phyloP scores from a whole-genome alignment of 2,797 vertebrate species.

The Danio jaintianensis region DNA sequence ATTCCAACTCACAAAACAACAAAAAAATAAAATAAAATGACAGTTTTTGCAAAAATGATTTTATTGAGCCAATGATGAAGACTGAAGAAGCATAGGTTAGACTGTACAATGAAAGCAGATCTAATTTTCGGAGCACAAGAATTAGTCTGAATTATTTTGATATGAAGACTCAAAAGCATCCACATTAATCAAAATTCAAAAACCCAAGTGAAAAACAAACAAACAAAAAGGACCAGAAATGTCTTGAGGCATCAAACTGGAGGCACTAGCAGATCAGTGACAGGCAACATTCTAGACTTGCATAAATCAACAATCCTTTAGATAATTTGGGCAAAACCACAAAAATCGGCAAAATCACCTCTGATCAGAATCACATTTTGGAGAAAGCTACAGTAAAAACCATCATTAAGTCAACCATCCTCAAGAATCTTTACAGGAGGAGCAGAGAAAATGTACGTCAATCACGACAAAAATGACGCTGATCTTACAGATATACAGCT shows the following conservation, averaged over 20 bases:
- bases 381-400: constrained; percentile 21
- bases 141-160: constrained; percentile 46
- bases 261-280: constrained; percentile 65
- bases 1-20: neutral
- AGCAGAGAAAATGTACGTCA: neutral
- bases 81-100: constrained; percentile 73
- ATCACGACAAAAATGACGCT: neutral
- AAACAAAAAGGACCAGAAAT: constrained; percentile 42
- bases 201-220: constrained; percentile 55
- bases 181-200: constrained; percentile 48
- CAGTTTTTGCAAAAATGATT: constrained; percentile 62
- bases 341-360: neutral
- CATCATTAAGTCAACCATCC: too few relatives aligned
- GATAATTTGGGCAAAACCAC: constrained; percentile 46
- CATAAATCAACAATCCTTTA: constrained; percentile 44
- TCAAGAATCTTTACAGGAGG: neutral
- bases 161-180: constrained; percentile 41
- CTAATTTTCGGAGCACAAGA: constrained; percentile 29
- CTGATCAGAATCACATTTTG: constrained; percentile 1
- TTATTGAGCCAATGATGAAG: constrained; percentile 71
- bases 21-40: neutral
- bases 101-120: constrained; percentile 69
- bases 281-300: constrained; percentile 46
- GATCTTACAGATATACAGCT: neutral
- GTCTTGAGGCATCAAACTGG: constrained; percentile 48